Evolutionary conservation across 2,888 invertebrate species (phyloP).

Genomic region (Ichneumoninae sp.): DNA sequence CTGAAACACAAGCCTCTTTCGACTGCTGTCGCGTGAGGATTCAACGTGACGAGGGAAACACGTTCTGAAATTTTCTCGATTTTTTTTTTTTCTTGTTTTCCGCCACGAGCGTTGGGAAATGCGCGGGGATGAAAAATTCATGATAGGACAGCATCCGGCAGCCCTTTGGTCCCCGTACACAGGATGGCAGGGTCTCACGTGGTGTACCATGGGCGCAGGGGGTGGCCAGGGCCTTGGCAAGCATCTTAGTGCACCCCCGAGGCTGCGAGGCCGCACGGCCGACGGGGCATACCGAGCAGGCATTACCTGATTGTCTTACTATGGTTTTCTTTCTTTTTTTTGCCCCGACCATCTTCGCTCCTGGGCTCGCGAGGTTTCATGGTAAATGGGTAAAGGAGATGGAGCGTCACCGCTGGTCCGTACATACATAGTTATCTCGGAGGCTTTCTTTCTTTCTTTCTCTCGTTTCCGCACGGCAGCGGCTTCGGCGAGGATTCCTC

Average conservation of each 20-base stretch:
- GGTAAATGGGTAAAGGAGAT: slow-evolving; percentile 35
- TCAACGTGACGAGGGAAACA: slow-evolving; percentile 23
- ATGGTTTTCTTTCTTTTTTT: slow-evolving; percentile 29
- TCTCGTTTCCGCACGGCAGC: slow-evolving; percentile 36
- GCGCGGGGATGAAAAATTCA: slow-evolving; percentile 67
- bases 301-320: slow-evolving; percentile 83
- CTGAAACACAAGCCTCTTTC: slow-evolving; percentile 32
- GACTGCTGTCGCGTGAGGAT: slow-evolving; percentile 55
- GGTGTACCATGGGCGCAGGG: slow-evolving; percentile 6
- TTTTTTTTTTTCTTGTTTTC: slow-evolving; percentile 31
- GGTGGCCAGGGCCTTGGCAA: slow-evolving; percentile 55
- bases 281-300: slow-evolving; percentile 82
- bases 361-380: slow-evolving; percentile 45
- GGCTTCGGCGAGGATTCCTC: slow-evolving; percentile 39
- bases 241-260: slow-evolving; percentile 81
- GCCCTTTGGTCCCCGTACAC: slow-evolving; percentile 10
- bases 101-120: slow-evolving; percentile 48
- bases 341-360: slow-evolving; percentile 53
- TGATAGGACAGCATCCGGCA: slow-evolving; percentile 5
- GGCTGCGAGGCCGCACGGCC: slow-evolving; percentile 73
- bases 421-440: slow-evolving; percentile 53
- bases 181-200: slow-evolving; percentile 1
- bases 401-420: slow-evolving; percentile 58
- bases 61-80: neutral
- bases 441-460: slow-evolving; percentile 24